Conservation (phyloP, 2,113 vertebrate genomes). For the Pitta sordida region DNA sequence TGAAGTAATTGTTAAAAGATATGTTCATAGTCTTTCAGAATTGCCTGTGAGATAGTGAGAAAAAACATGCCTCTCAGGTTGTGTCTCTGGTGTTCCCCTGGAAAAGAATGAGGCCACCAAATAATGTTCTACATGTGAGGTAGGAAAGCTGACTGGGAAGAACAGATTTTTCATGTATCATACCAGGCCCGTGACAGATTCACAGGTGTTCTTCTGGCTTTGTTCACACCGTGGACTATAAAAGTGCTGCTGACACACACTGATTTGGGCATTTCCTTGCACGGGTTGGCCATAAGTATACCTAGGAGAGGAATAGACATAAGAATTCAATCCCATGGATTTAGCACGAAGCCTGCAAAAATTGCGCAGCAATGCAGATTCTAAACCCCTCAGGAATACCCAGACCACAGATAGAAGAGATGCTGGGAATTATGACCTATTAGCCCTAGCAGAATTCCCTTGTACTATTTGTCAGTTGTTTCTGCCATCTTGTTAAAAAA, state of each 20-base stretch:
- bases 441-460: not conserved
- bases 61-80: not conserved
- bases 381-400: not conserved
- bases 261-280: constrained; percentile 54
- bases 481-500: not conserved
- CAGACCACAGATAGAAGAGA: not conserved
- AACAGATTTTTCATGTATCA: not conserved
- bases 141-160: not conserved
- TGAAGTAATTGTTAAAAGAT: not conserved
- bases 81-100: not conserved
- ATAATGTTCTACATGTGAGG: not conserved
- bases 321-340: not conserved
- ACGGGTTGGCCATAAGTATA: constrained; percentile 71
- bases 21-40: not conserved
- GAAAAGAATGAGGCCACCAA: not conserved
- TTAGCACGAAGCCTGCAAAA: not conserved
- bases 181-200: constrained; percentile 60
- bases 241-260: constrained; percentile 41
- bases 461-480: not conserved
- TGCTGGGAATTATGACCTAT: not conserved
- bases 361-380: not conserved
- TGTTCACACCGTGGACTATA: constrained; percentile 27
- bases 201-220: constrained; percentile 40
- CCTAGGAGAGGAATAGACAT: constrained; percentile 15
- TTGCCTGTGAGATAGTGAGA: not conserved